Conservation (phyloP, 1,140 invertebrate genomes). For the Hycleus cichorii region DNA sequence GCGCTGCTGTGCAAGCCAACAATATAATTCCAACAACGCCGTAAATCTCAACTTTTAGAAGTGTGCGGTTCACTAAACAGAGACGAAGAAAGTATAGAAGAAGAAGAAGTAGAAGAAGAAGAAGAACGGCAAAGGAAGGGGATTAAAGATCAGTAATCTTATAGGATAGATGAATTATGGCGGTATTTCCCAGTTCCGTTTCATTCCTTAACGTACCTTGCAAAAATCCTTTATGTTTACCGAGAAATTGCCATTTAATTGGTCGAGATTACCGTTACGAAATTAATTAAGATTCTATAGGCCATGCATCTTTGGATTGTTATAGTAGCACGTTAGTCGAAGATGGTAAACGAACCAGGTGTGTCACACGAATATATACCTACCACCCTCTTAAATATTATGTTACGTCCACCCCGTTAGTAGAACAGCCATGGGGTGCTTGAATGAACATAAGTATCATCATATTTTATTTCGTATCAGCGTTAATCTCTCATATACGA, state of each 20-base stretch:
- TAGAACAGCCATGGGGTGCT: neutral
- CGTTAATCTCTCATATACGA: conserved; percentile 29
- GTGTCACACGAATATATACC: neutral
- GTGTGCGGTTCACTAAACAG: conserved; percentile 43
- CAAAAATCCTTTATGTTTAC: conserved; percentile 42
- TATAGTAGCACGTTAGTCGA: conserved; percentile 2
- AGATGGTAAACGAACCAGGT: conserved; percentile 2
- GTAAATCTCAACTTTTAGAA: conserved; percentile 66
- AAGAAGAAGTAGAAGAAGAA: too few relatives aligned
- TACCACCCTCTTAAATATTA: neutral
- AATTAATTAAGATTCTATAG: conserved; percentile 42
- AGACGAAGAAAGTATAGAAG: conserved; percentile 4
- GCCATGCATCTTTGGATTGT: conserved; percentile 37
- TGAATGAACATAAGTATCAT: conserved; percentile 18
- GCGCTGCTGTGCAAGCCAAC: conserved; percentile 45
- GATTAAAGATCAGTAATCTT: conserved; percentile 71
- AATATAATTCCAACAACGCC: conserved; percentile 55
- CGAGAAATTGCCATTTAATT: conserved; percentile 42
- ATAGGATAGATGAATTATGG: conserved; percentile 58
- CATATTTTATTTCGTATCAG: conserved; percentile 28
- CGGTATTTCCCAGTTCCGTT: conserved; percentile 40
- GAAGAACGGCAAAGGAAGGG: conserved; percentile 43
- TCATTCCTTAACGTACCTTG: conserved; percentile 40
- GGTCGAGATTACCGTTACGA: conserved; percentile 36
- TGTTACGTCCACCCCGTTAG: neutral